phyloP scores from a whole-genome alignment of 2,113 vertebrate species.

The Callipepla squamata region DNA sequence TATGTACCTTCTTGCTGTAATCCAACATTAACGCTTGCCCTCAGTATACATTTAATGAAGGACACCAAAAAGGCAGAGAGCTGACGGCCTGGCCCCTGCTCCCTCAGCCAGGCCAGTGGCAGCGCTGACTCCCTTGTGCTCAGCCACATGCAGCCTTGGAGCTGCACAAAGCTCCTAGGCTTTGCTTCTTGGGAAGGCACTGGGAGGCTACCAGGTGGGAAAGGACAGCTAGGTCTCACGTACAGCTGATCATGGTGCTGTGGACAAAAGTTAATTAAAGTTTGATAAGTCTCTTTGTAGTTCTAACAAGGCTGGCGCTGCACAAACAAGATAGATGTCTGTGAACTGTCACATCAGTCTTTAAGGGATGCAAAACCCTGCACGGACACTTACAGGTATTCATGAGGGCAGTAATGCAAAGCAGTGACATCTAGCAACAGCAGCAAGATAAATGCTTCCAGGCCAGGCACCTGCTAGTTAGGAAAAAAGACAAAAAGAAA shows the following conservation, averaged over 20 bases:
- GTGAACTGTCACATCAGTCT: rapidly evolving
- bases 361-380: neutral
- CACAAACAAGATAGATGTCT: neutral
- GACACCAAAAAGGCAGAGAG: conserved; percentile 17
- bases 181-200: conserved; percentile 12
- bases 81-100: neutral
- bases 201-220: neutral
- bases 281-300: conserved; percentile 48
- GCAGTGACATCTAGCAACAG: neutral
- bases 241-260: neutral
- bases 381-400: neutral
- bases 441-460: neutral
- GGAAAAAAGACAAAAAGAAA: neutral
- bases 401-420: neutral
- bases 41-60: neutral
- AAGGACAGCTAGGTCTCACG: neutral
- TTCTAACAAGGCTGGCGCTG: conserved; percentile 24
- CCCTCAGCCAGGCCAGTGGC: neutral
- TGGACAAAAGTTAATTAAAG: conserved; percentile 67
- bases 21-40: neutral
- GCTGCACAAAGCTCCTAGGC: conserved; percentile 3
- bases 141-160: neutral
- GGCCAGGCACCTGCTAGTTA: neutral
- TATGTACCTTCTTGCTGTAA: neutral
- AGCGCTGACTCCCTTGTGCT: neutral